phyloP scores from a whole-genome alignment of 2,797 vertebrate species.

The Premnoplex brunnescens region DNA sequence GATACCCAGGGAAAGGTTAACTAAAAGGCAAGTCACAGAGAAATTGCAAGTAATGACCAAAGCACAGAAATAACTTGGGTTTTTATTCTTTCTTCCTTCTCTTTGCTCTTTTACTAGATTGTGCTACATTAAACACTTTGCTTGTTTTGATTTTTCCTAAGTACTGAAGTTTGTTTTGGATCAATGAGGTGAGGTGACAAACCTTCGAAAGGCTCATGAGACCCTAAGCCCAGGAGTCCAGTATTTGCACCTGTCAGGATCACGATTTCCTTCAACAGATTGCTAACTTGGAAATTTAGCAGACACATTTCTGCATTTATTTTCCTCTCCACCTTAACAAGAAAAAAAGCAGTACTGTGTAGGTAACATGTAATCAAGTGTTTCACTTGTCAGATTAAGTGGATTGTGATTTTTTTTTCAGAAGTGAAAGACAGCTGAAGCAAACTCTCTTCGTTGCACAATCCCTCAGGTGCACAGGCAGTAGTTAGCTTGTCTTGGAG shows the following conservation, averaged over 20 bases:
- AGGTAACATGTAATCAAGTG: constrained; percentile 18
- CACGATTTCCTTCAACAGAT: background rate
- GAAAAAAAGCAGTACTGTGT: background rate
- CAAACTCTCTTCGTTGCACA: background rate
- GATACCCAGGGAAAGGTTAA: background rate
- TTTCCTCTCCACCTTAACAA: background rate
- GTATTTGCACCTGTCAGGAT: constrained; percentile 8
- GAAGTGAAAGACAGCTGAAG: background rate
- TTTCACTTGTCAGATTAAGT: constrained; percentile 38
- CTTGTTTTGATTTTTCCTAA: constrained; percentile 30
- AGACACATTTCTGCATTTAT: constrained; percentile 31
- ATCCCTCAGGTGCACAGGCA: background rate
- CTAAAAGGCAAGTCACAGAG: background rate
- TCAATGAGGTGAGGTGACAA: constrained; percentile 46
- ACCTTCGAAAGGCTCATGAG: constrained; percentile 19
- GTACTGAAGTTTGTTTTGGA: constrained; percentile 36
- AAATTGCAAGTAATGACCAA: background rate
- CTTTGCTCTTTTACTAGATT: background rate
- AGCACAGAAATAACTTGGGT: background rate
- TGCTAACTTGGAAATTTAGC: constrained; percentile 34
- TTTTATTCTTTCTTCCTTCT: background rate
- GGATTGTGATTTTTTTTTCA: constrained; percentile 26
- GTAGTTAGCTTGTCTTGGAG: background rate
- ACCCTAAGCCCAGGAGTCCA: background rate
- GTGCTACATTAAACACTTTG: background rate